A percentile compares a stretch with the other conserved stretches of the same genome.
Conservation (phyloP, 2,888 invertebrate species). For the Eupithecia subfuscata region DNA sequence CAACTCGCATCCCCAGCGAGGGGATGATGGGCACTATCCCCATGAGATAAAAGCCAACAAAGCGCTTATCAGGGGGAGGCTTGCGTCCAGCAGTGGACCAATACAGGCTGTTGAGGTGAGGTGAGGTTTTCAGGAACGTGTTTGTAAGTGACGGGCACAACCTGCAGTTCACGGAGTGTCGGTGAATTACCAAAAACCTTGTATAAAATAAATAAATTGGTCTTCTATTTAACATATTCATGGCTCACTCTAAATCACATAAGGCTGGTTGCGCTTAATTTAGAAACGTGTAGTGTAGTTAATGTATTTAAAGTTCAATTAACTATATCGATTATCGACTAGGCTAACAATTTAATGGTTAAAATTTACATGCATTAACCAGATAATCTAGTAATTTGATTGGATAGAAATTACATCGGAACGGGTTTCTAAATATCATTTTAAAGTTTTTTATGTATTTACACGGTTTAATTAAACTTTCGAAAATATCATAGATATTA, state of each 20-base stretch:
- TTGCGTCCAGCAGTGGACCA: too few species aligned
- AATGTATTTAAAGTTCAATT: slow-evolving; percentile 21
- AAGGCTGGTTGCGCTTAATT: slow-evolving; percentile 15
- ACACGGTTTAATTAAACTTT: not conserved
- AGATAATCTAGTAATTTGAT: slow-evolving; percentile 3
- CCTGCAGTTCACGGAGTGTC: too few species aligned
- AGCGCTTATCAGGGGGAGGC: too few species aligned
- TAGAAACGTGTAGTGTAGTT: slow-evolving; percentile 20
- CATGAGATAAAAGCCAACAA: too few species aligned
- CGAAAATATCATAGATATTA: not conserved
- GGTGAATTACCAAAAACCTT: too few species aligned
- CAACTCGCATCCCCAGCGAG: too few species aligned
- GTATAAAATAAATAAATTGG: too few species aligned
- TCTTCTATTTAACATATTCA: too few species aligned
- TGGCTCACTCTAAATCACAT: not conserved
- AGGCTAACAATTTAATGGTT: not conserved
- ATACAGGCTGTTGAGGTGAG: too few species aligned
- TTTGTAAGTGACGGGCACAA: too few species aligned
- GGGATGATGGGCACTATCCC: too few species aligned
- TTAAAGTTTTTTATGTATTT: not conserved
- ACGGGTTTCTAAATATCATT: not conserved
- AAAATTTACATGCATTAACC: slow-evolving; percentile 21
- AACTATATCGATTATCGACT: slow-evolving; percentile 22
- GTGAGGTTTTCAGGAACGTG: too few species aligned
- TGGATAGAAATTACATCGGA: not conserved